Conservation (phyloP, 2,888 invertebrate species). For the Caenorhabditis angaria region DNA sequence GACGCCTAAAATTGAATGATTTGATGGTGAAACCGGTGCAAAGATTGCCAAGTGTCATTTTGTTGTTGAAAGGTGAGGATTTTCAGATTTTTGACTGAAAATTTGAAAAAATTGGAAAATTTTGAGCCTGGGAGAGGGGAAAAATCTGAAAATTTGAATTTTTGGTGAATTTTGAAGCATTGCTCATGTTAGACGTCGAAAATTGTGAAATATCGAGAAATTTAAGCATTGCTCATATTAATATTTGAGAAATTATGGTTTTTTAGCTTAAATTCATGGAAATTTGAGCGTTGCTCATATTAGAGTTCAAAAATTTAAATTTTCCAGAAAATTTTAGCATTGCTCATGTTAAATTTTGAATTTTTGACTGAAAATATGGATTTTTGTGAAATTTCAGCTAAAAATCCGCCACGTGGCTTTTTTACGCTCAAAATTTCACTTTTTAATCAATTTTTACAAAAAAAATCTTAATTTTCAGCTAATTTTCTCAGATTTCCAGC, state of each 20-base stretch:
- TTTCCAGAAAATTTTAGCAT: neutral
- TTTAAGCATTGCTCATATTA: neutral
- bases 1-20: constrained; percentile 92
- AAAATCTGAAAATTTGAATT: neutral
- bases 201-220: neutral
- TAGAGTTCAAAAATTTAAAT: neutral
- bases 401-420: too few species aligned
- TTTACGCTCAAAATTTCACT: too few species aligned
- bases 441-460: too few species aligned
- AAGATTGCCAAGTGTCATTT: constrained; percentile 92
- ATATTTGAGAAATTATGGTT: neutral
- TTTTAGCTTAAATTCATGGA: too few species aligned
- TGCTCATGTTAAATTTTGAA: too few species aligned
- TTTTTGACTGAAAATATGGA: neutral
- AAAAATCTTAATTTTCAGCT: too few species aligned
- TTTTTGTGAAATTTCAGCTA: constrained; percentile 3
- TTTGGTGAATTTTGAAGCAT: neutral
- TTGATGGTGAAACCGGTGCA: constrained; percentile 96
- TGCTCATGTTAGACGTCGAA: neutral
- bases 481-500: constrained; percentile 33
- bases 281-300: neutral
- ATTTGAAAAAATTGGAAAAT: neutral
- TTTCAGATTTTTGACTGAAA: neutral
- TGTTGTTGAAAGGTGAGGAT: constrained; percentile 91
- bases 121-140: neutral